A percentile compares a stretch with the other conserved stretches of the same genome.
phyloP scores from a whole-genome alignment of 2,797 vertebrate genomes.

The Lacerta agilis region DNA sequence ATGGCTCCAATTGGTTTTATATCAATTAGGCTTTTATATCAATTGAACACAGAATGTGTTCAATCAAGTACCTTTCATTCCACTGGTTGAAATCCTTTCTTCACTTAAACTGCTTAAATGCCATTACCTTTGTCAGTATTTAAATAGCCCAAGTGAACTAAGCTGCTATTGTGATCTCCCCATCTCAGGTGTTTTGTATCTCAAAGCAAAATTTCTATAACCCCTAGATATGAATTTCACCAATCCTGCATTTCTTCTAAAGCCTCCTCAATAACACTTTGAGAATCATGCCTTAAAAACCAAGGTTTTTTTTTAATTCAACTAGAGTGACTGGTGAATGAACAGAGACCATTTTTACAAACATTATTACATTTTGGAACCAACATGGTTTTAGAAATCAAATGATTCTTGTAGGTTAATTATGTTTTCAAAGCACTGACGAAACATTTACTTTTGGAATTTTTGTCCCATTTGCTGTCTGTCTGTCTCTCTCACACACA shows the following conservation, averaged over 20 bases:
- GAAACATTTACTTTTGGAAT: neutral
- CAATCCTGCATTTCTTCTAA: constrained; percentile 5
- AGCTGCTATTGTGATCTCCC: neutral
- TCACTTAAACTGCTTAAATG: neutral
- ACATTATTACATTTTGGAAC: constrained; percentile 19
- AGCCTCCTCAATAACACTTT: neutral
- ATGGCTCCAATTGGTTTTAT: neutral
- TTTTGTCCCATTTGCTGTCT: constrained; percentile 13
- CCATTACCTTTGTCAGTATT: neutral
- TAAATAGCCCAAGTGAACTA: neutral
- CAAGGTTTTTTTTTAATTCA: neutral
- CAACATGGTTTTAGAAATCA: neutral
- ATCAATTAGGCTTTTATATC: neutral
- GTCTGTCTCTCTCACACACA: constrained; percentile 39
- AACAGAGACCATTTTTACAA: constrained; percentile 17
- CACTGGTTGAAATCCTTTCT: neutral
- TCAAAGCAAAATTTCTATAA: neutral
- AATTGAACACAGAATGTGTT: neutral
- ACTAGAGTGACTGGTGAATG: neutral
- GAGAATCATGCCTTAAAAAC: constrained; percentile 2
- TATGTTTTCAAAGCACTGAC: constrained; percentile 17
- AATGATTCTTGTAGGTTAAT: constrained; percentile 1
- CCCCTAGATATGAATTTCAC: neutral
- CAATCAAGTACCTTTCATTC: neutral
- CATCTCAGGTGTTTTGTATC: neutral